phyloP scores from a whole-genome alignment of 2,113 vertebrate species.

The Eudyptes chrysolophus region DNA sequence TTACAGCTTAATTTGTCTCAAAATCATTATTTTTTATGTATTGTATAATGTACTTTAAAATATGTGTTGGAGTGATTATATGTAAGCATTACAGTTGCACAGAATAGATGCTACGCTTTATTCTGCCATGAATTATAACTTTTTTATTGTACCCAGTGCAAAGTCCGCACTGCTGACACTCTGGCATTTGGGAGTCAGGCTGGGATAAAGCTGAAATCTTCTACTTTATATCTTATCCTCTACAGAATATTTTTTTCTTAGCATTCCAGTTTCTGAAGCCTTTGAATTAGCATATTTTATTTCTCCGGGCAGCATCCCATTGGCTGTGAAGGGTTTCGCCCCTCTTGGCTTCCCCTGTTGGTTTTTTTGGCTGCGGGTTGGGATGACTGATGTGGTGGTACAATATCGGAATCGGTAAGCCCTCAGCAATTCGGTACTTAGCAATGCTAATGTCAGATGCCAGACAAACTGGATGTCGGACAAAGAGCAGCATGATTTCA shows the following conservation, averaged over 20 bases:
- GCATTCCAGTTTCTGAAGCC: rapidly evolving
- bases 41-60: conserved; percentile 64
- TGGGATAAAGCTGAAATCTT: not conserved
- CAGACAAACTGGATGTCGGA: conserved; percentile 40
- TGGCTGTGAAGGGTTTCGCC: not conserved
- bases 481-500: conserved; percentile 13
- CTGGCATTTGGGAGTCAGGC: not conserved
- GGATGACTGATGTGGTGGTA: not conserved
- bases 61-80: conserved; percentile 23
- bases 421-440: not conserved
- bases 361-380: not conserved
- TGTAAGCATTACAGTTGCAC: not conserved
- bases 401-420: not conserved
- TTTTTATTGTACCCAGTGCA: not conserved
- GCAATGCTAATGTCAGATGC: conserved; percentile 64
- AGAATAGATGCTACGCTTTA: not conserved
- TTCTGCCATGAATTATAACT: not conserved
- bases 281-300: not conserved
- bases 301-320: not conserved
- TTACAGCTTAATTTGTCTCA: conserved; percentile 76
- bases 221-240: not conserved
- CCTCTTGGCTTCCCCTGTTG: not conserved
- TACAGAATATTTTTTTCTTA: rapidly evolving
- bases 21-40: conserved; percentile 78
- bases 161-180: not conserved